Base-by-base conservation (phyloP, 2,113 vertebrate genomes). In the Chelonoidis abingdonii region DNA sequence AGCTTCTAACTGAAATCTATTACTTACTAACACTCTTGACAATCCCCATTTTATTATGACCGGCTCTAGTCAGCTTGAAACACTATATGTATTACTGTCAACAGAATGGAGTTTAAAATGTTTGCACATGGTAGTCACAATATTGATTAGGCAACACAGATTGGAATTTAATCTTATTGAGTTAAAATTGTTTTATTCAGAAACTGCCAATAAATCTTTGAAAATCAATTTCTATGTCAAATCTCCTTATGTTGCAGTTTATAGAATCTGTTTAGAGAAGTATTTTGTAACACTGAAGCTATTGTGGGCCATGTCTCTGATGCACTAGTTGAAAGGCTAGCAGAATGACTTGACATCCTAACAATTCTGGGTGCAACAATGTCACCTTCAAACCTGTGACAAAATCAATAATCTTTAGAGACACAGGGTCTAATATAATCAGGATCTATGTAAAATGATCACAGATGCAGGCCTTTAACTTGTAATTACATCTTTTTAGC, bases 381-480 rank as follows among this genome's bases (percentile, higher is more conserved):
- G 82, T 90, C 84, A 92, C 87, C 54, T 95, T 89, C 87, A 81
- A 93, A 80, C 7, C 59, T 31, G 31, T 59, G 57, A 87, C 86
- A 92, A 59, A 89, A 89, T 91, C 54, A 16, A 87, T 86, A 80
- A 92, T 92, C 89, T 89, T 79, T 89, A 90, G 56, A 88, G 59
- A 81, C 29, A 21, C n/a, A 49, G 84, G 78, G 53, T 81, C 47
- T 81, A 29, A n/a, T 25, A 57, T 38, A 10, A 50, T 7, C 75
- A 29, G 35, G 53, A 7, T 31, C 53, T 25, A 27, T 81, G 6
- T 72, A 76, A 31, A 53, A 79, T 38, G 82, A 79, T 95, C 82
- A 89, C 69, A 93, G 82, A 31, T 35, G 50, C 5, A 94, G 4
- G 14, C 82, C 65, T 78, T 86, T 87, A 92, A 79, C 79, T 38